Evolutionary conservation across 1,140 invertebrate species (phyloP), one percentile per base, ranked within the genome.

Genomic region (Chlorops oryzae): DNA sequence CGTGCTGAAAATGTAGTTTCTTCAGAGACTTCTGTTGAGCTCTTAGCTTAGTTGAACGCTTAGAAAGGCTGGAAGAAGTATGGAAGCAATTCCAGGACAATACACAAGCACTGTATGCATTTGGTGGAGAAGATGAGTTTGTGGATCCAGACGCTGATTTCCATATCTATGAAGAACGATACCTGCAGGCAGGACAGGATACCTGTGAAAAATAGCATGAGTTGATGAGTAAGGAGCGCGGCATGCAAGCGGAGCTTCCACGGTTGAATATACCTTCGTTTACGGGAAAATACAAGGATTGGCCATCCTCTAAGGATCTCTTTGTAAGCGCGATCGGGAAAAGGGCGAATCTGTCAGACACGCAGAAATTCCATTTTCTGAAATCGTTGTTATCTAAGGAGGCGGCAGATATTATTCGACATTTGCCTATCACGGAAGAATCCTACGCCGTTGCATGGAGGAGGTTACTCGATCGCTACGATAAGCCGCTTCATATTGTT

Each of bases 331-430:
- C 38, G 15, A 22, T 50, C 23, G n/a, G 35, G 22, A 42, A 23
- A 25, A 38, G 18, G 15, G 4, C 38, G 10, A 41, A 22, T 22
- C 24, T 50, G 12, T 21, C 17, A 3, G 35, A 34, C 5, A 50
- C 39, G 10, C 47, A 50, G 4, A 50, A 50, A 22, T 41, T 50
- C 17, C 47, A 50, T 34, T 32, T 42, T 34, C 24, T 43, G 18
- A 50, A 42, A 21, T 41, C 47, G 7, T 23, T 50, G 3, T 42
- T 50, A 15, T 35, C 22, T 12, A 40, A 50, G n/a, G 47, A 34
- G 18, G 47, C 28, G 3, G 38, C 39, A 22, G 32, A 50, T 2
- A 17, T 43, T 5, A 42, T 50, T n/a, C 20, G 17, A 18, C 37
- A 48, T 27, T 28, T 48, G n/a, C 35, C 18, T 13, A 20, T 40